These are phyloP conservation scores for Procavia capensis DNA, from an alignment of 2,113 vertebrate species.

Conservation along the genomic window DNA sequence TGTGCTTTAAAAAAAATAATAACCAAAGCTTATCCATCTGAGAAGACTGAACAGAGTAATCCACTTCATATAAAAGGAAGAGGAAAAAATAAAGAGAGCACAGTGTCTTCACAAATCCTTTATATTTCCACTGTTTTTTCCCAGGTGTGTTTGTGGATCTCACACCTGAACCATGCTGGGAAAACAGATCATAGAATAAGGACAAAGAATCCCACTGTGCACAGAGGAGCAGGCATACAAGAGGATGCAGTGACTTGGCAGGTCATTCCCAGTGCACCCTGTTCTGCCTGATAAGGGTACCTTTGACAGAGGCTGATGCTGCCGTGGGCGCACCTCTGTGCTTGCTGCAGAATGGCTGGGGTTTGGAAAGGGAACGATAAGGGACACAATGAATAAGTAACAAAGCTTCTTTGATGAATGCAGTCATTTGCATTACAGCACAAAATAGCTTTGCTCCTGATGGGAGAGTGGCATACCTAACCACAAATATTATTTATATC, in stretches of 20 bases:
- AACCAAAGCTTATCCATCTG: constrained; percentile 29
- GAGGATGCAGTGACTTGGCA: constrained; percentile 85
- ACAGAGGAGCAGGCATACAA: constrained; percentile 84
- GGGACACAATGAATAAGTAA: constrained; percentile 90
- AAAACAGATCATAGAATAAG: constrained; percentile 76
- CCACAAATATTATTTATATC: constrained; percentile 77
- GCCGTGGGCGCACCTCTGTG: constrained; percentile 84
- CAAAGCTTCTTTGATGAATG: constrained; percentile 89
- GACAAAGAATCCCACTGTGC: constrained; percentile 84
- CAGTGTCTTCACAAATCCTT: constrained; percentile 65
- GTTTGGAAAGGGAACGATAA: constrained; percentile 88
- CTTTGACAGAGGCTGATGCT: constrained; percentile 88
- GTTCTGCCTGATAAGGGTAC: constrained; percentile 91
- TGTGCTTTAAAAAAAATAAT: constrained; percentile 22
- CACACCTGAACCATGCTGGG: constrained; percentile 34
- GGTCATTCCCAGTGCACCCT: constrained; percentile 88
- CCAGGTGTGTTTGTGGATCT: constrained; percentile 77
- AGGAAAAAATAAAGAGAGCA: not conserved
- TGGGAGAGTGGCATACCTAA: constrained; percentile 65
- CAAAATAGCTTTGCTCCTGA: constrained; percentile 86
- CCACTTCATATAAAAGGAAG: constrained; percentile 75
- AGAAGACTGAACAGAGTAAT: constrained; percentile 75
- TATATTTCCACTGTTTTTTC: constrained; percentile 62
- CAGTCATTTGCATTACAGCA: constrained; percentile 88
- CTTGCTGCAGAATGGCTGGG: constrained; percentile 56